These are phyloP conservation scores for Drosophila monieri DNA, from an alignment of 2,888 invertebrate genomes.

Conservation along the genomic window DNA sequence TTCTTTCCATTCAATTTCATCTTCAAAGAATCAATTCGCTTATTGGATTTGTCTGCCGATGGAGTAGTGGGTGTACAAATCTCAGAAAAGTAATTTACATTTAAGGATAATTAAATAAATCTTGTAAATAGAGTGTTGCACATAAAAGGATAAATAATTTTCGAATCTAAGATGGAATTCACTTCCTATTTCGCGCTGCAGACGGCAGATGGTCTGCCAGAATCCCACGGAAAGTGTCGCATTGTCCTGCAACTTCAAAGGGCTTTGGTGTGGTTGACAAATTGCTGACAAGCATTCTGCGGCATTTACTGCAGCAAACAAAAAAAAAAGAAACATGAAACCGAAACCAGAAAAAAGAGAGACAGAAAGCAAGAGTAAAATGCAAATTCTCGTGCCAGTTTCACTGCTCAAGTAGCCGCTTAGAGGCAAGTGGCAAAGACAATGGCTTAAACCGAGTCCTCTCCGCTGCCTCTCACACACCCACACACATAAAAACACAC, in stretches of 20 bases:
- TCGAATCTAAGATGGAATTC: conserved; percentile 4
- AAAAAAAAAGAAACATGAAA: conserved; percentile 32
- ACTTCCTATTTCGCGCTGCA: conserved; percentile 3
- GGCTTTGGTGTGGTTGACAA: conserved; percentile 33
- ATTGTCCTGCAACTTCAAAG: conserved; percentile 35
- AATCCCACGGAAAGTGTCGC: conserved; percentile 7
- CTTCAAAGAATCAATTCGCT: conserved; percentile 9
- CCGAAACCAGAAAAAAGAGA: conserved; percentile 6
- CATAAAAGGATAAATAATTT: background rate
- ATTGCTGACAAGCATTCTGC: conserved; percentile 64
- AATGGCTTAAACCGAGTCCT: conserved; percentile 54
- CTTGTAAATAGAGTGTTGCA: background rate
- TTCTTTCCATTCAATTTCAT: background rate
- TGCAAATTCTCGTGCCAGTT: conserved; percentile 66
- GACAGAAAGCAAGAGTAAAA: conserved; percentile 30
- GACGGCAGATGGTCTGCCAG: background rate
- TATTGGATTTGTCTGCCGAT: background rate
- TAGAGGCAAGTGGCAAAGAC: conserved; percentile 70
- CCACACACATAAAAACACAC: conserved; percentile 48
- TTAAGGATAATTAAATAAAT: background rate
- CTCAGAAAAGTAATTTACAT: conserved; percentile 2
- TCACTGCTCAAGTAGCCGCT: conserved; percentile 70
- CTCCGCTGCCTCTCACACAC: conserved; percentile 21
- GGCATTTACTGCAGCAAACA: conserved; percentile 33
- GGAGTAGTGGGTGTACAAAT: background rate